A percentile compares a stretch with the other conserved stretches of the same genome.
phyloP scores from a whole-genome alignment of 2,113 vertebrate species.

The Syrrhaptes paradoxus region DNA sequence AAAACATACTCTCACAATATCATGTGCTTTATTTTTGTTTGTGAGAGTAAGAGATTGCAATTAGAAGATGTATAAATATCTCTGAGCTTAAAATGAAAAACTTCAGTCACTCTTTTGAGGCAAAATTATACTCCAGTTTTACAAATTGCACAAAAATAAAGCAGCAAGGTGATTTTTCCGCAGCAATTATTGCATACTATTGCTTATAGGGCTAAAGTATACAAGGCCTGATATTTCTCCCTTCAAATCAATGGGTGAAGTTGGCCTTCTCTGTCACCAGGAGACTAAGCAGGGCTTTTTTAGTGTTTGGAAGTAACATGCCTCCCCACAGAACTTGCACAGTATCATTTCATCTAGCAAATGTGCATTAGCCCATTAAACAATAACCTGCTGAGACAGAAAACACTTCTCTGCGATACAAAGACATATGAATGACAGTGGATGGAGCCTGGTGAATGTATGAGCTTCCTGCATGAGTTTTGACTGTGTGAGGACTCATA shows the following conservation, averaged over 20 bases:
- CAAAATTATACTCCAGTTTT: neutral
- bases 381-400: slow-evolving; percentile 40
- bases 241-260: neutral
- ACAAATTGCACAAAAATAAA: slow-evolving; percentile 20
- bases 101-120: neutral
- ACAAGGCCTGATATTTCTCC: neutral
- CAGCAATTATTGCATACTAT: neutral
- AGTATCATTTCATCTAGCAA: neutral
- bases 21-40: slow-evolving; percentile 14
- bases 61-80: neutral
- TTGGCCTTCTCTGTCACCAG: neutral
- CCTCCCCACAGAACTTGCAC: neutral
- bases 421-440: neutral
- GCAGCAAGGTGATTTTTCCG: neutral
- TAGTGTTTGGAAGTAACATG: neutral
- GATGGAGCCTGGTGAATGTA: neutral
- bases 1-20: slow-evolving; percentile 53
- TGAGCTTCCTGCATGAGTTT: neutral
- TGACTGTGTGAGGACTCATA: neutral
- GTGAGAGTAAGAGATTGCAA: neutral
- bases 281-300: neutral
- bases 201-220: slow-evolving; percentile 10
- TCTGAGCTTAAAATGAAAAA: neutral
- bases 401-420: slow-evolving; percentile 1
- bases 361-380: slow-evolving; percentile 30